Conservation (phyloP, 2,888 invertebrate genomes). For the Lithophane semibrunnea region DNA sequence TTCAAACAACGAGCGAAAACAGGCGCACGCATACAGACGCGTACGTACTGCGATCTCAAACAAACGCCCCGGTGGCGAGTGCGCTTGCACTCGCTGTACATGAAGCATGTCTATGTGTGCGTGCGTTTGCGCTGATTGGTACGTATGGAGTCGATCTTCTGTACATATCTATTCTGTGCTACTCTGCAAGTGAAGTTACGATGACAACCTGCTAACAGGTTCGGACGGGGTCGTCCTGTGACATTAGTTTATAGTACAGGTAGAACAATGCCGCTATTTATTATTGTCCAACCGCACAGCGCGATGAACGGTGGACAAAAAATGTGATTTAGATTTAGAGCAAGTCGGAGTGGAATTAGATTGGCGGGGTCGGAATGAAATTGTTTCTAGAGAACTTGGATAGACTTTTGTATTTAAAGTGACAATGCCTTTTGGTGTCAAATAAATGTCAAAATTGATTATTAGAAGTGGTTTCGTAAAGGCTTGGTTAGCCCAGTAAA, state of each 20-base stretch:
- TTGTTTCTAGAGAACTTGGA: constrained; percentile 15
- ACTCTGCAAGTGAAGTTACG: constrained; percentile 58
- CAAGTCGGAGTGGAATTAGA: constrained; percentile 18
- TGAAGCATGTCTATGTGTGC: not conserved
- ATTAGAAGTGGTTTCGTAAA: constrained; percentile 1
- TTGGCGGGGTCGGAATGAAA: constrained; percentile 14
- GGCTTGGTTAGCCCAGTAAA: not conserved
- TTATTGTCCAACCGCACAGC: constrained; percentile 58
- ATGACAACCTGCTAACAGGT: constrained; percentile 67
- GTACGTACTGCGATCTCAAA: not conserved
- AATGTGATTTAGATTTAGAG: constrained; percentile 30
- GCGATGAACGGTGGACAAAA: constrained; percentile 52
- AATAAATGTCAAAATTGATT: constrained; percentile 17
- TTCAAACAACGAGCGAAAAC: not conserved
- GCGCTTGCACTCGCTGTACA: not conserved
- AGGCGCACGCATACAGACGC: not conserved
- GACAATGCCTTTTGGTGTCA: constrained; percentile 11
- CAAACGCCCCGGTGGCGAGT: not conserved
- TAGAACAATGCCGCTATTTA: constrained; percentile 68
- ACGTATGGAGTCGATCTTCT: constrained; percentile 1
- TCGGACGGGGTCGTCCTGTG: constrained; percentile 59
- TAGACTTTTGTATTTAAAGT: constrained; percentile 15
- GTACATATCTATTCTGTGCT: not conserved
- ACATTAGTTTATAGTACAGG: constrained; percentile 66
- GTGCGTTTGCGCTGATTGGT: not conserved